Evolutionary conservation across 2,888 invertebrate genomes (phyloP).

Genomic region (Galeruca laticollis): DNA sequence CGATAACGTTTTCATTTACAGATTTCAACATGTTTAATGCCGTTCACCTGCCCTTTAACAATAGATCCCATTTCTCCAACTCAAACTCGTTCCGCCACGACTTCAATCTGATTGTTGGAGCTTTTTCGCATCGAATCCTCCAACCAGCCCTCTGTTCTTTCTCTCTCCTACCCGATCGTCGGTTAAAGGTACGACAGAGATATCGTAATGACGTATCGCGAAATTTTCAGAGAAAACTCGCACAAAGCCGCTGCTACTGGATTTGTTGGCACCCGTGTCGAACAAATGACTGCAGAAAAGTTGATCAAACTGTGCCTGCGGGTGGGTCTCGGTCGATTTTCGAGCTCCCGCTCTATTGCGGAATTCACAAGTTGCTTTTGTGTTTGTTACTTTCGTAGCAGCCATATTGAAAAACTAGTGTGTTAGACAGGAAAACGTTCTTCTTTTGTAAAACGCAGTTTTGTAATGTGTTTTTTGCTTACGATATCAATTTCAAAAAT

Average conservation of each 20-base stretch:
- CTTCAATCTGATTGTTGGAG: slow-evolving; percentile 54
- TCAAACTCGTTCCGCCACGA: slow-evolving; percentile 55
- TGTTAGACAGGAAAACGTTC: neutral
- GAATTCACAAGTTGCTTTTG: slow-evolving; percentile 34
- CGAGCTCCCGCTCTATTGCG: slow-evolving; percentile 30
- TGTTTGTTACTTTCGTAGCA: slow-evolving; percentile 29
- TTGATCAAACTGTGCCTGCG: slow-evolving; percentile 63
- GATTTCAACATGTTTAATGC: slow-evolving; percentile 59
- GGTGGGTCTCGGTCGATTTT: slow-evolving; percentile 52
- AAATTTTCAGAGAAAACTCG: slow-evolving; percentile 50
- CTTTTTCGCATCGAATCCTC: slow-evolving; percentile 51
- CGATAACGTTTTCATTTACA: slow-evolving; percentile 62
- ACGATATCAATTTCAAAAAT: no score
- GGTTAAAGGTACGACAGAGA: slow-evolving; percentile 14
- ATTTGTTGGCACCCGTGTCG: slow-evolving; percentile 68
- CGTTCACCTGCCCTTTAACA: slow-evolving; percentile 59
- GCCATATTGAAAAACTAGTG: neutral
- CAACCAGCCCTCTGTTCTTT: slow-evolving; percentile 32
- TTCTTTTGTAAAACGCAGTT: neutral
- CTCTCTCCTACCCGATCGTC: slow-evolving; percentile 28
- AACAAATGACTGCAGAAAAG: slow-evolving; percentile 67
- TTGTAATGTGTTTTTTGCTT: no score
- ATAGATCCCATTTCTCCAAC: slow-evolving; percentile 57
- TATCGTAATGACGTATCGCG: slow-evolving; percentile 33
- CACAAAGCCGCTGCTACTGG: slow-evolving; percentile 52